Conservation (phyloP, 2,113 vertebrate genomes). For the Chlorodrepanis virens region DNA sequence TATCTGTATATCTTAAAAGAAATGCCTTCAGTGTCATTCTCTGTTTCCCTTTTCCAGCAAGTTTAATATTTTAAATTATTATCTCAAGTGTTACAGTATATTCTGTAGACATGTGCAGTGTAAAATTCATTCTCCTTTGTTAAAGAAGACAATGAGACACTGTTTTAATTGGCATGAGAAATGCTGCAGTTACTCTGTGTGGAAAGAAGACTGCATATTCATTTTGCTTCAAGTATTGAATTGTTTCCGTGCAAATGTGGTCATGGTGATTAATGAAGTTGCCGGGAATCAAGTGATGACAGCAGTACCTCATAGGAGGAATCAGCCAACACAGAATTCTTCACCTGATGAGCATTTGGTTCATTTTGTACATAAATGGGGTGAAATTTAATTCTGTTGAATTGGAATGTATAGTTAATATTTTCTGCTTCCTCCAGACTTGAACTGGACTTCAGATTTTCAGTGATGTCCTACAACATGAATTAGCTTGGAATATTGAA, state of each 20-base stretch:
- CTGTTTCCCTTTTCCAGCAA: not conserved
- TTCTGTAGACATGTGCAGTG: not conserved
- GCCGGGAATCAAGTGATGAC: not conserved
- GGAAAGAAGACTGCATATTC: not conserved
- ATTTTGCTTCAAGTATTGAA: slow-evolving; percentile 13
- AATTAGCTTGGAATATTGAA: slow-evolving; percentile 9
- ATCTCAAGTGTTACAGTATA: not conserved
- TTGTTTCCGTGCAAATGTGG: not conserved
- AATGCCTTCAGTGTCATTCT: not conserved
- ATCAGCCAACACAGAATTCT: not conserved
- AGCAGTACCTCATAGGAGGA: not conserved
- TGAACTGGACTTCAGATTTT: not conserved
- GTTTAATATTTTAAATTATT: not conserved
- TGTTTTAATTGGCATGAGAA: slow-evolving; percentile 59
- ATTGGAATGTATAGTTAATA: not conserved
- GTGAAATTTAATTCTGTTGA: not conserved
- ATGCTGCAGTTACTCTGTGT: slow-evolving; percentile 15
- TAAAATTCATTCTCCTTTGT: slow-evolving; percentile 64
- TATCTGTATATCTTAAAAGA: not conserved
- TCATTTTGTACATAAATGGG: not conserved
- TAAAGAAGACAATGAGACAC: slow-evolving; percentile 28
- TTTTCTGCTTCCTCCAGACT: not conserved
- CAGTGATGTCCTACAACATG: not conserved
- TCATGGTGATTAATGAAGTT: slow-evolving; percentile 57
- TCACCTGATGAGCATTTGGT: not conserved